Evolutionary conservation across 35 echinoderm and acorn worm species (phyloP).

Genomic region (Diadema setosum): DNA sequence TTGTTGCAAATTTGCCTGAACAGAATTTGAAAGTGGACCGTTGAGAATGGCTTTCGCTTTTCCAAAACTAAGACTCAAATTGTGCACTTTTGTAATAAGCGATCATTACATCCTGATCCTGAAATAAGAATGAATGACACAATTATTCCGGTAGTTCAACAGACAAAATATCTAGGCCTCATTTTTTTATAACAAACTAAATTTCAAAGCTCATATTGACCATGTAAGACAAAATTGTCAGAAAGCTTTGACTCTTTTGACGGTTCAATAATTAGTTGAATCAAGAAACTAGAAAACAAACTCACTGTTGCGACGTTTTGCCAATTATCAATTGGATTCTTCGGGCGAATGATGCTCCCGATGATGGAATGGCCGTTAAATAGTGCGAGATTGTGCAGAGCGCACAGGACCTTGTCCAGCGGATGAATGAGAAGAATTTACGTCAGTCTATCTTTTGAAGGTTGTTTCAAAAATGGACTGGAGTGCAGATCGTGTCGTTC

Average conservation of each 20-base stretch:
- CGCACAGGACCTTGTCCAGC: too few species aligned
- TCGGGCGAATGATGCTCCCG: too few species aligned
- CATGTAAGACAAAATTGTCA: too few species aligned
- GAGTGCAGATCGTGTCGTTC: not conserved
- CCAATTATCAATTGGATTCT: too few species aligned
- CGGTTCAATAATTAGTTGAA: too few species aligned
- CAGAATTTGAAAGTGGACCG: not conserved
- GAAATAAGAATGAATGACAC: not conserved
- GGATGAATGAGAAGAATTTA: too few species aligned
- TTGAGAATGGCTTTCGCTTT: conserved; percentile 16
- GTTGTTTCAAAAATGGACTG: not conserved
- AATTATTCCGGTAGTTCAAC: not conserved
- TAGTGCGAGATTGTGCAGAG: too few species aligned
- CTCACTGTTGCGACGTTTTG: too few species aligned
- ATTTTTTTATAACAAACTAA: too few species aligned
- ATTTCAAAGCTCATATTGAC: not conserved
- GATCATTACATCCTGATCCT: not conserved
- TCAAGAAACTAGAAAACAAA: too few species aligned
- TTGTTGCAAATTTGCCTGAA: not conserved
- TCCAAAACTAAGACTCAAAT: not conserved
- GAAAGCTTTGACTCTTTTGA: not conserved
- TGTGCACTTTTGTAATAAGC: conserved; percentile 1
- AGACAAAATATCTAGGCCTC: not conserved
- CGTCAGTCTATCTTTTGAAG: too few species aligned
- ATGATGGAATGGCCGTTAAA: too few species aligned